Percentiles rank a stretch among this genome's conserved stretches.
Conservation (phyloP, 2,797 vertebrate genomes). For the Schizopygopsis malacanthus region DNA sequence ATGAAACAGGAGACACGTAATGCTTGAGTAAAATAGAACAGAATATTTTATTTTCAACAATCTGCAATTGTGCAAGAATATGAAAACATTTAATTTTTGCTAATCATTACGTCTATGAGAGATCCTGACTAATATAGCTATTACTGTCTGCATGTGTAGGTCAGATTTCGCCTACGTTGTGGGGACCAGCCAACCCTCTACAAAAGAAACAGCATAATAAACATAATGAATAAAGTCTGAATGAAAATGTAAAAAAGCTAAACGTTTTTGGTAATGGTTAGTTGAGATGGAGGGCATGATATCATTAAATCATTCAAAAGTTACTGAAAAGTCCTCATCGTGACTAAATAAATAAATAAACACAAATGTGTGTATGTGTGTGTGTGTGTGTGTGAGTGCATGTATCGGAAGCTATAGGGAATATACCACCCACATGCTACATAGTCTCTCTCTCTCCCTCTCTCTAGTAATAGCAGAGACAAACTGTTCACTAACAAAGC, state of each 20-base stretch:
- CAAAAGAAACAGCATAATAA: too few relatives aligned
- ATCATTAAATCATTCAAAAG: neutral
- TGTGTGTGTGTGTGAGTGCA: neutral
- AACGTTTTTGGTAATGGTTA: neutral
- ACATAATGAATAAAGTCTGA: too few relatives aligned
- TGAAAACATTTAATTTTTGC: neutral
- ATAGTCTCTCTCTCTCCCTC: neutral
- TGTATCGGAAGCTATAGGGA: constrained; percentile 12
- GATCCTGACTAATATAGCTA: neutral
- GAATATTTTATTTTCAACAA: neutral
- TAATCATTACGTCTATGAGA: neutral
- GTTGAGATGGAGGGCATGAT: neutral
- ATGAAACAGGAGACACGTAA: neutral
- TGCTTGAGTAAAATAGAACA: neutral
- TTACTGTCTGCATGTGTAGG: neutral
- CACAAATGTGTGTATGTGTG: neutral
- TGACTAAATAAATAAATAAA: neutral
- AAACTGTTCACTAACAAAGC: constrained; percentile 14
- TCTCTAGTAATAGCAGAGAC: neutral
- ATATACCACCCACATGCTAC: constrained; percentile 39
- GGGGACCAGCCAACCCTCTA: too few relatives aligned
- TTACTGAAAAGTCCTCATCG: neutral
- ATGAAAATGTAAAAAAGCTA: neutral
- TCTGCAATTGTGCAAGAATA: neutral
- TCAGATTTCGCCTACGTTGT: neutral